Evolutionary conservation across 2,888 invertebrate species (phyloP), one percentile per base, ranked within the genome.

Genomic region (Tenthredo distinguenda): DNA sequence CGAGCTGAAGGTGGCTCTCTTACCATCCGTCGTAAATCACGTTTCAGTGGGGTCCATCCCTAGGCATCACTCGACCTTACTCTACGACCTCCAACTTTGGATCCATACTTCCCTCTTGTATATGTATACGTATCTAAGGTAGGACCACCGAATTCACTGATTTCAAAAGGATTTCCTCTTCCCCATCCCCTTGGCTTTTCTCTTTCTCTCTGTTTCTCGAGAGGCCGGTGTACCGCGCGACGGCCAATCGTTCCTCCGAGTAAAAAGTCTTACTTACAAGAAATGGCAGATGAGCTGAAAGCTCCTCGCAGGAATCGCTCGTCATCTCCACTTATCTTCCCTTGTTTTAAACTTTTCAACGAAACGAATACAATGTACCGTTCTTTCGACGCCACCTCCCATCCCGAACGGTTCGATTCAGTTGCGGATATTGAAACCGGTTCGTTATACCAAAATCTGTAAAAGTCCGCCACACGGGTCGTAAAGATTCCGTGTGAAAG

Each of bases 11-110:
- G 83, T 68, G 83, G 83, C 83, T 43, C 71, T 83, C 83, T 83
- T 68, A 65, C 83, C 83, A 83, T 47, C 65, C 43, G 83, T 68
- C 83, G 83, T 83, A 83, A 83, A 83, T 83, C 83, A 83, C 83
- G 68, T 68, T 83, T 47, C 83, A 71, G 12, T 37, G 68, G 47
- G 68, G 68, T 68, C 71, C 83, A 68, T 71, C 83, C 81, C 58
- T 81, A 37, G 81, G 81, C 81, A 81, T 81, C 81, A 81, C 81
- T 81, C 81, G 81, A 81, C 81, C 81, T 62, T 62, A 62, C 62
- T 58, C 12, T 58, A 62, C 68, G 83, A 83, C 83, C 83, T 83
- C 47, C 21, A 43, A 83, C 71, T 83, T 83, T 37, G 31, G 83
- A 83, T 83, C 83, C 83, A 83, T 50, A 83, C 82, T 47, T 83